These are phyloP conservation scores for Oryzias sinensis DNA, from an alignment of 2,797 vertebrate genomes.

Conservation along the genomic window DNA sequence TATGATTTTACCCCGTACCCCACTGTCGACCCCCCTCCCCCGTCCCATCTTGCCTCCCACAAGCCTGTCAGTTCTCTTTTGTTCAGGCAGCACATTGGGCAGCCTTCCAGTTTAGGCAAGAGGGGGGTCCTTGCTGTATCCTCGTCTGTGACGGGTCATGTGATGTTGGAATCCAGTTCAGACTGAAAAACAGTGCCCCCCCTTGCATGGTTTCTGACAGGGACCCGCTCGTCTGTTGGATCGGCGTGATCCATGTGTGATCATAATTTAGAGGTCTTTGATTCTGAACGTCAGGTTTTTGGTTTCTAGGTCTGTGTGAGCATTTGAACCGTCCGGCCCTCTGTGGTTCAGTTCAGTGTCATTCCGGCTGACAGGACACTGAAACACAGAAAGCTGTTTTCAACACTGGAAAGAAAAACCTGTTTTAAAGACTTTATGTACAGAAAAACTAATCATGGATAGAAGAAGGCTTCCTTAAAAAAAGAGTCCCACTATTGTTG, in stretches of 20 bases:
- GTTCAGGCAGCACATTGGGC: constrained; percentile 66
- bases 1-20: constrained; percentile 36
- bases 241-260: no score
- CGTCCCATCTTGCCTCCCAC: constrained; percentile 4
- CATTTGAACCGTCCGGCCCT: not conserved
- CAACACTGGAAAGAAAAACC: not conserved
- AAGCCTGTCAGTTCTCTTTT: constrained; percentile 50
- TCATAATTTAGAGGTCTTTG: no score
- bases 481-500: constrained; percentile 10
- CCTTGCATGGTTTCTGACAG: constrained; percentile 14
- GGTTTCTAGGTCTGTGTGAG: constrained; percentile 6
- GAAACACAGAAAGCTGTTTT: constrained; percentile 19
- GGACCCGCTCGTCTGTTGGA: not conserved
- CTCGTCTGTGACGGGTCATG: constrained; percentile 42
- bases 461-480: not conserved
- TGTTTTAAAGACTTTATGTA: not conserved
- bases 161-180: constrained; percentile 42
- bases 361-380: constrained; percentile 27
- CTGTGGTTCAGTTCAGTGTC: constrained; percentile 12
- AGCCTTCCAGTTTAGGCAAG: constrained; percentile 15
- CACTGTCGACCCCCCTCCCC: constrained; percentile 9
- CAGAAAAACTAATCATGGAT: no score
- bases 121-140: constrained; percentile 50
- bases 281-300: not conserved
- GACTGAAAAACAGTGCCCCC: constrained; percentile 25